phyloP scores from a whole-genome alignment of 2,888 invertebrate genomes.

The Hirtodrosophila cameraria region DNA sequence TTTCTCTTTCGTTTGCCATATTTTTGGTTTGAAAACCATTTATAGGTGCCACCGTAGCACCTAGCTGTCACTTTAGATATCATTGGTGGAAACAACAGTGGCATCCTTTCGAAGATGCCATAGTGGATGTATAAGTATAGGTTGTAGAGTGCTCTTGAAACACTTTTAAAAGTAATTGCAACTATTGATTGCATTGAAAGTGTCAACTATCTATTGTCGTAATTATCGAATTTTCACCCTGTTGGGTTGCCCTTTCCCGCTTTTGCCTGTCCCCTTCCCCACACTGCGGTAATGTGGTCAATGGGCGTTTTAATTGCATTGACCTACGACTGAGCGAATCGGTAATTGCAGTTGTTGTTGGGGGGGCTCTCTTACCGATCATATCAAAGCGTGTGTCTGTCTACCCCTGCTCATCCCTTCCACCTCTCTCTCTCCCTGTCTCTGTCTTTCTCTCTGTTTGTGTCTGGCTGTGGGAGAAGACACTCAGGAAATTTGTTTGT shows the following conservation, averaged over 20 bases:
- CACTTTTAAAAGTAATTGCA: too few species aligned
- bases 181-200: too few species aligned
- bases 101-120: too few species aligned
- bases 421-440: constrained; percentile 2
- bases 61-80: too few species aligned
- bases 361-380: constrained; percentile 55
- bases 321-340: constrained; percentile 54
- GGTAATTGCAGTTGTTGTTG: constrained; percentile 52
- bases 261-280: background rate
- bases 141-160: too few species aligned
- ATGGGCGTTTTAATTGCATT: constrained; percentile 65
- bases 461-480: constrained; percentile 33
- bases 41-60: too few species aligned
- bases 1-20: too few species aligned
- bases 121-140: too few species aligned
- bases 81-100: too few species aligned
- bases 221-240: constrained; percentile 3
- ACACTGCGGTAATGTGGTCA: constrained; percentile 29
- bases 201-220: too few species aligned
- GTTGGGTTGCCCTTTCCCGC: constrained; percentile 7
- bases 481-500: constrained; percentile 75
- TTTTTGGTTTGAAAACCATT: too few species aligned
- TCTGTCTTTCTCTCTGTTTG: constrained; percentile 15
- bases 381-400: constrained; percentile 33
- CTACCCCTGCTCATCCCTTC: background rate